Evolutionary conservation across 2,888 invertebrate species (phyloP).

Genomic region (Fragum whitleyi): DNA sequence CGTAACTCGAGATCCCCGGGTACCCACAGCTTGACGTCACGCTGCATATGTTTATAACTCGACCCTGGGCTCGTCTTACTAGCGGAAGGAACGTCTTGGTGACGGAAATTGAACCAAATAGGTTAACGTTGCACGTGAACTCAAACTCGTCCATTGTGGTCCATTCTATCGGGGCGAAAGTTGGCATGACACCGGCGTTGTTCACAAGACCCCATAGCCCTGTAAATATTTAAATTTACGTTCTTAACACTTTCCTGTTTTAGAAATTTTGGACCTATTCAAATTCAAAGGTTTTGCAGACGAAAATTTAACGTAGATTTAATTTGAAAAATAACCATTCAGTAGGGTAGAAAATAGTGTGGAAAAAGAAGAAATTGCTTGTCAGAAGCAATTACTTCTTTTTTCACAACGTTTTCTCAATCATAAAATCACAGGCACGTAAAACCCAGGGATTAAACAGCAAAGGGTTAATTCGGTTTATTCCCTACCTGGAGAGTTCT

Average conservation of each 20-base stretch:
- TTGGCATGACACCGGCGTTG: constrained; percentile 78
- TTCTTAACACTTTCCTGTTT: constrained; percentile 53
- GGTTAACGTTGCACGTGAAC: constrained; percentile 76
- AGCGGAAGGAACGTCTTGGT: constrained; percentile 75
- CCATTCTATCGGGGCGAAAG: constrained; percentile 81
- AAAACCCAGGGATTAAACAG: no score
- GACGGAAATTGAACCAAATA: constrained; percentile 82
- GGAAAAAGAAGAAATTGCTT: no score
- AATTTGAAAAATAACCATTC: no score
- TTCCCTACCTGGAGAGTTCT: no score
- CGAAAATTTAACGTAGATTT: no score
- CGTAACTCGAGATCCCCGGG: constrained; percentile 68
- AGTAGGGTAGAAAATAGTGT: no score
- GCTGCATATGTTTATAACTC: constrained; percentile 78
- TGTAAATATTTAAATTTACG: constrained; percentile 50
- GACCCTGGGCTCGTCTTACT: constrained; percentile 71
- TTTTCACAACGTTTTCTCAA: no score
- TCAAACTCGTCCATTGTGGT: constrained; percentile 80
- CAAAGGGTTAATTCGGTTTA: no score
- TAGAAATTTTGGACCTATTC: no score
- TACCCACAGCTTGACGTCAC: constrained; percentile 70
- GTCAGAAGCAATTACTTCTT: no score
- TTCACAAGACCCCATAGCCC: constrained; percentile 81
- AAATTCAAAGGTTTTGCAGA: no score
- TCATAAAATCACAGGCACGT: no score